Evolutionary conservation across 2,797 vertebrate species (phyloP), one percentile per base, ranked within the genome.

Genomic region (Pseudomugil gertrudae): DNA sequence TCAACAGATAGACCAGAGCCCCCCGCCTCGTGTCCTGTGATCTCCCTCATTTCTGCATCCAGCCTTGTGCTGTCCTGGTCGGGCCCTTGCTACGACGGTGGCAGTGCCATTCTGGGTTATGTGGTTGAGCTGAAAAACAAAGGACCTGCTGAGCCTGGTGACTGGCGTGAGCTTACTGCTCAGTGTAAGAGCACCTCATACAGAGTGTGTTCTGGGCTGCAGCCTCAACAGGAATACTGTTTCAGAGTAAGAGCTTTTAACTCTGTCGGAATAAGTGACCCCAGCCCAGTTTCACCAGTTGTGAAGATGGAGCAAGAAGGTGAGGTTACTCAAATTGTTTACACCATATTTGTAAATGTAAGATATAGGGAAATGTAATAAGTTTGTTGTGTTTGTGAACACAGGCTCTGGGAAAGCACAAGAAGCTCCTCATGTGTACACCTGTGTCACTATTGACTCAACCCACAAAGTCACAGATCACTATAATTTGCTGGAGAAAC

Each of bases 61-160:
- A 87, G 86, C 11, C 87, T 94, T 0, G 92, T 93, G 36, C 89
- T 96, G 56, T 94, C 94, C 66, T 95, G 95, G 95, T 94, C 94
- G 0, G 94, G 95, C 3, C 95, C 94, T 15, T 92, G 92, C 73
- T 95, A 94, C 69, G 94, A 95, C 84, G 94, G 95, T 0, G 95
- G 95, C 54, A 94, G 92, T 1, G 93, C 77, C 9, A 38, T 95
- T 61, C 89, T 92, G 27, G 90, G 87, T 54, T 96, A 95, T 54
- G 90, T 92, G 43, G 85, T 95, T 0, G 94, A 95, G 74, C 86
- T 89, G 13, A 90, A 84, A 73, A 67, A 57, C 17, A 70, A 69
- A 45, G 87, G 77, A 52, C 15, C 29, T 4, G 51, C 40, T 0
- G 69, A 81, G 32, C 23, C 73, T 0, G 78, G 26, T 13, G 74